Base-by-base conservation (phyloP, 2,888 invertebrate genomes). In the Drosophila sordidula region DNA sequence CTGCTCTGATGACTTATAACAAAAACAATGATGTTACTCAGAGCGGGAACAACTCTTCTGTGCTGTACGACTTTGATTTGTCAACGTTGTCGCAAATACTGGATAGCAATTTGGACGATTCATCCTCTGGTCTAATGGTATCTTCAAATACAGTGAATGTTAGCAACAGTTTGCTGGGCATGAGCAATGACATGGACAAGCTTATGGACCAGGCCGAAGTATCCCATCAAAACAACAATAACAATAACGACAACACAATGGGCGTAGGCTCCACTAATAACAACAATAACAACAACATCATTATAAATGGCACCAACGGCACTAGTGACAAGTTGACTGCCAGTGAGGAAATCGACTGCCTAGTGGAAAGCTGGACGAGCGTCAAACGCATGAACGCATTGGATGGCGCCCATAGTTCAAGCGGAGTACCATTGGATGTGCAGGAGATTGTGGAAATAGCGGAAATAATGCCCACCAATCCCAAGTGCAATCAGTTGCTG, bases 381-480 rank as follows among this genome's bases (percentile, higher is more conserved):
- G 90, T 91, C 1, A 90, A 90, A 8, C 89, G 90, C 0, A 87
- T 90, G 84, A 91, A 90, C 58, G 87, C 90, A 0, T 51, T 90
- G 51, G 77, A 75, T 49, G 71, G 68, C 0, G 78, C 62, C 1
- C 67, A 74, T 25, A 67, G 74, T 57, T 73, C 63, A 0, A 74
- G 62, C 25, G 80, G 78, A 6, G 52, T 47, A 1, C 18, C 68
- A 12, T 52, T 70, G 25, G 73, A 71, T 29, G 44, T 47, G 3
- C 73, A 85, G 22, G 90, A 90, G 55, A 75, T 90, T 14, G 78
- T 90, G 0, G 91, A 91, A 63, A 92, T 92, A 39, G 83, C 94
- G 0, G 95, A 95, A 80, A 93, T 96, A 44, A 88, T 95, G 63
- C 95, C 96, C 0, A 95, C 95, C 0, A 94, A 94, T 70, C 95